Evolutionary conservation across 2,113 vertebrate genomes (phyloP).

Genomic region (Diphyllodes magnificus): DNA sequence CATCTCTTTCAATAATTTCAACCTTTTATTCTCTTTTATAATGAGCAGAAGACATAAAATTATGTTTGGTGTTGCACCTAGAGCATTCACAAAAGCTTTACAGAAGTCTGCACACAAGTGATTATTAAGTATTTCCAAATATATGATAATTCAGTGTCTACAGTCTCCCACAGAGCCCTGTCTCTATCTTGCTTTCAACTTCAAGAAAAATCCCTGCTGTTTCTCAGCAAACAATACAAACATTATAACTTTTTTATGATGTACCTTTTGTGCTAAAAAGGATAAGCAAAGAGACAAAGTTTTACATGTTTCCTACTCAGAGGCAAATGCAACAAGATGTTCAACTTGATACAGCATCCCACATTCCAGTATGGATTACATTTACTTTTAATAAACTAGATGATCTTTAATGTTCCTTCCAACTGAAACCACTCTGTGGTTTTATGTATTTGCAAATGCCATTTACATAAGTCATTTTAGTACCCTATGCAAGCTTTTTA

Average conservation of each 20-base stretch:
- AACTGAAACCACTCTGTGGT: not conserved
- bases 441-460: not conserved
- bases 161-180: constrained; percentile 8
- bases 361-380: not conserved
- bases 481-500: not conserved
- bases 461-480: not conserved
- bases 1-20: not conserved
- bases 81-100: not conserved
- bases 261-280: constrained; percentile 8
- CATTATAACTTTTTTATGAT: not conserved
- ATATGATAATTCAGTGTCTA: constrained; percentile 17
- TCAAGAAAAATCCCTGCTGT: constrained; percentile 8
- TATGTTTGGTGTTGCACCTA: not conserved
- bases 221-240: constrained; percentile 42
- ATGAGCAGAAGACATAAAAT: not conserved
- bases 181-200: constrained; percentile 29
- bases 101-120: not conserved
- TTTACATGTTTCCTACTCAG: not conserved
- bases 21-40: not conserved
- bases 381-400: not conserved
- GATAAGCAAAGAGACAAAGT: not conserved
- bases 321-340: not conserved
- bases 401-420: not conserved
- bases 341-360: not conserved
- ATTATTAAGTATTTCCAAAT: constrained; percentile 42